Evolutionary conservation across 2,888 invertebrate species (phyloP).

Genomic region (Tenthredo amoena): DNA sequence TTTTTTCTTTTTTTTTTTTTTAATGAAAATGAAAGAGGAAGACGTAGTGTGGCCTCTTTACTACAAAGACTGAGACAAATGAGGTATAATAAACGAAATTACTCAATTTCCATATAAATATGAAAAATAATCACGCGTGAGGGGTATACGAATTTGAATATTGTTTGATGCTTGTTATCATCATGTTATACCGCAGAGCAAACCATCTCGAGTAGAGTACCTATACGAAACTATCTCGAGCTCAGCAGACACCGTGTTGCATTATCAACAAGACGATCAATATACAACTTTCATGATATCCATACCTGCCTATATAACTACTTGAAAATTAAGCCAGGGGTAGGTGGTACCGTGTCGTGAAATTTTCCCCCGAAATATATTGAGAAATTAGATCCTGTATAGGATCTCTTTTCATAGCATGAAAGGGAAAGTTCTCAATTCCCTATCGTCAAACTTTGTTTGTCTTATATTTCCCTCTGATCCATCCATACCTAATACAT

Average conservation of each 20-base stretch:
- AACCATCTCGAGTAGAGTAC: not conserved
- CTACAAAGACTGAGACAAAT: constrained; percentile 12
- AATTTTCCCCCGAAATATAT: constrained; percentile 8
- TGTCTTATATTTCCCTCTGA: not conserved
- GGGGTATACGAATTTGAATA: not conserved
- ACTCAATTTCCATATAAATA: constrained; percentile 38
- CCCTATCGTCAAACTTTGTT: not conserved
- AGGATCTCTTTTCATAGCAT: not conserved
- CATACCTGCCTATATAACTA: not conserved
- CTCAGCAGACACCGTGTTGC: not conserved
- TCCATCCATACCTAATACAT: not conserved
- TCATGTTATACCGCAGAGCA: not conserved
- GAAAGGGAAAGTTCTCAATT: not conserved
- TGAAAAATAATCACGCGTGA: constrained; percentile 29
- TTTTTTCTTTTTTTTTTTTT: constrained; percentile 51
- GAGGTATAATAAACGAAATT: not conserved
- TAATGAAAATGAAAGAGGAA: not conserved
- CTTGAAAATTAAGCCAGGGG: not conserved
- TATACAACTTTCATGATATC: not conserved
- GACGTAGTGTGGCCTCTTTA: not conserved
- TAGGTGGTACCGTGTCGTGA: not conserved
- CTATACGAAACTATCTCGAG: not conserved
- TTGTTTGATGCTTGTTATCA: constrained; percentile 8
- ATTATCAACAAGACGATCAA: constrained; percentile 35
- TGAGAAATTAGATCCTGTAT: constrained; percentile 2